phyloP scores from a whole-genome alignment of 2,888 invertebrate genomes.

The Bellardia bayeri region DNA sequence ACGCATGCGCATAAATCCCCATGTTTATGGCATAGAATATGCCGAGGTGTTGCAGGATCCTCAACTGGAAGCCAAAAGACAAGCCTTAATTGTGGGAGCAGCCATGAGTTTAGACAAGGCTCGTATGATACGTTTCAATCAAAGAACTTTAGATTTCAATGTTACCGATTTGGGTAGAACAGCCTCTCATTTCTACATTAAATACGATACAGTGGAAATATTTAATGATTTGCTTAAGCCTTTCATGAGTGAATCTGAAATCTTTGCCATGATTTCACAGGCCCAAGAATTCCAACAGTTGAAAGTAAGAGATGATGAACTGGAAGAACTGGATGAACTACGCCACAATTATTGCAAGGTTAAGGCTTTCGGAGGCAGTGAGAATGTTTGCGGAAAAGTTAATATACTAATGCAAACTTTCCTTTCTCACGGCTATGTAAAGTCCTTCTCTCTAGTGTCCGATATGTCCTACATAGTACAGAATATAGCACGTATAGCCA shows the following conservation, averaged over 20 bases:
- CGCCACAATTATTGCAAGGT: constrained; percentile 90
- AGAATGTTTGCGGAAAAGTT: constrained; percentile 94
- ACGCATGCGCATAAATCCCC: constrained; percentile 96
- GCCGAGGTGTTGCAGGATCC: constrained; percentile 90
- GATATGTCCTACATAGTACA: constrained; percentile 85
- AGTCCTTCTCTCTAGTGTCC: constrained; percentile 84
- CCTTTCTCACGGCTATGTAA: constrained; percentile 92
- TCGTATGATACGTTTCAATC: constrained; percentile 96
- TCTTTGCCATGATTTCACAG: constrained; percentile 95
- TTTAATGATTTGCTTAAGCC: constrained; percentile 93
- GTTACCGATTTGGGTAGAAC: constrained; percentile 95
- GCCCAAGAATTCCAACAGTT: constrained; percentile 98
- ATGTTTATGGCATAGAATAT: constrained; percentile 88
- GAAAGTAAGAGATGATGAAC: constrained; percentile 97
- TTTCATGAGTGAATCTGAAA: constrained; percentile 93
- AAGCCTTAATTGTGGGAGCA: constrained; percentile 91
- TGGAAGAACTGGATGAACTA: constrained; percentile 94
- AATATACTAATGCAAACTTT: constrained; percentile 97
- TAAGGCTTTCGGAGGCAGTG: constrained; percentile 91
- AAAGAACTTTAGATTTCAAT: constrained; percentile 91
- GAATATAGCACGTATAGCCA: constrained; percentile 95
- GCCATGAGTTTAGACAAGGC: constrained; percentile 95
- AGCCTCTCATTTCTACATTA: constrained; percentile 99
- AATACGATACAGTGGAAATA: constrained; percentile 96
- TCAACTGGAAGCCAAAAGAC: constrained; percentile 90